These are phyloP conservation scores for Semotilus atromaculatus DNA, from an alignment of 2,797 vertebrate genomes.

Conservation along the genomic window DNA sequence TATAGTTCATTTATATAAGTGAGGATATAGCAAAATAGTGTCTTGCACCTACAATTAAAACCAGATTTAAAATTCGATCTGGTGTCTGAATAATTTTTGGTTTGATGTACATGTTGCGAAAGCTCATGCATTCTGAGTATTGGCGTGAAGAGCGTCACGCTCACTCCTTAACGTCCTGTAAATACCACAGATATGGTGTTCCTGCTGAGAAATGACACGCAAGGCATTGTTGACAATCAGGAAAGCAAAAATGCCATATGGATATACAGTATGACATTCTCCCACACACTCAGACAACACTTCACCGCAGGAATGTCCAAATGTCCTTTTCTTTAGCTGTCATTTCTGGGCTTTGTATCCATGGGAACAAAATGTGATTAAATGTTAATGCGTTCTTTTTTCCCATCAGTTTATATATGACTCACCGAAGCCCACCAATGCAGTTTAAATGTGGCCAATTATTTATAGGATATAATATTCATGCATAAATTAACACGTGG, in stretches of 20 bases:
- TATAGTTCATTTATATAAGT: too few relatives aligned
- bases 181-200: not conserved
- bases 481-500: not conserved
- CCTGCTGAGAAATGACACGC: constrained; percentile 7
- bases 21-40: too few relatives aligned
- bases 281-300: constrained; percentile 7
- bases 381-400: constrained; percentile 24
- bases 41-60: too few relatives aligned
- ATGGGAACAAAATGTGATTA: constrained; percentile 43
- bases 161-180: not conserved
- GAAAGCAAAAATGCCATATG: constrained; percentile 3
- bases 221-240: constrained; percentile 29
- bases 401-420: not conserved
- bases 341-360: constrained; percentile 30
- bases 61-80: too few relatives aligned
- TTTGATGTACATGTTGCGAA: not conserved
- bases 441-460: constrained; percentile 18
- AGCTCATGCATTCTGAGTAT: not conserved
- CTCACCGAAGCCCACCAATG: not conserved
- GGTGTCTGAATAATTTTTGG: too few relatives aligned
- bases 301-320: not conserved
- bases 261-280: constrained; percentile 17
- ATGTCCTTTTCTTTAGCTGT: constrained; percentile 2
- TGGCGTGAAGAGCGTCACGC: not conserved
- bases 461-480: constrained; percentile 13